A percentile compares a stretch with the other conserved stretches of the same genome.
Conservation (phyloP, 2,797 vertebrate genomes). For the Tragelaphus oryx region DNA sequence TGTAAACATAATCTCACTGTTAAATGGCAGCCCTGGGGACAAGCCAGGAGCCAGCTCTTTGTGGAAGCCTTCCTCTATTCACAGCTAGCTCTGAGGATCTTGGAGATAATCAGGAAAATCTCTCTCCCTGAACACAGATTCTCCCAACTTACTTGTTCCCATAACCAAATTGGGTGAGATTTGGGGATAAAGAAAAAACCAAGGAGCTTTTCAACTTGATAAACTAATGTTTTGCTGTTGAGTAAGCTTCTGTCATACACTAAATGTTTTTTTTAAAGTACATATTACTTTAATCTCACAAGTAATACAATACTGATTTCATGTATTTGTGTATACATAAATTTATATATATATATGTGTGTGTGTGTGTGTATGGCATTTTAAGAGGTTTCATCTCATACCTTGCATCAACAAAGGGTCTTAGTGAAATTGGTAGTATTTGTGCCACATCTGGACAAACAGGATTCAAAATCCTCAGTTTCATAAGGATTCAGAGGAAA, state of each 20-base stretch:
- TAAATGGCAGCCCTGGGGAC: neutral
- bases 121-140: neutral
- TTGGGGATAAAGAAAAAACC: neutral
- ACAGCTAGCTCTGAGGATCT: neutral
- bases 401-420: neutral
- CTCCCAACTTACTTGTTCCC: neutral
- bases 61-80: neutral
- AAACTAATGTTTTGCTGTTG: neutral
- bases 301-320: neutral
- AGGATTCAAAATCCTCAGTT: neutral
- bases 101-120: neutral
- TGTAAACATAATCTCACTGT: neutral
- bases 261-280: neutral
- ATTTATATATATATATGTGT: neutral
- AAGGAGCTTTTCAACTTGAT: neutral
- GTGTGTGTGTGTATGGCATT: neutral
- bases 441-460: neutral
- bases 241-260: neutral
- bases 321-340: neutral
- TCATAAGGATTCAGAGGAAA: neutral
- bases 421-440: neutral
- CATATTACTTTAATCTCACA: neutral
- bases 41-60: neutral
- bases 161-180: neutral
- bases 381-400: neutral